A percentile compares a stretch with the other conserved stretches of the same genome.
These are phyloP conservation scores for Stenolophus ochropezus DNA, from an alignment of 2,888 invertebrate genomes.

Conservation along the genomic window DNA sequence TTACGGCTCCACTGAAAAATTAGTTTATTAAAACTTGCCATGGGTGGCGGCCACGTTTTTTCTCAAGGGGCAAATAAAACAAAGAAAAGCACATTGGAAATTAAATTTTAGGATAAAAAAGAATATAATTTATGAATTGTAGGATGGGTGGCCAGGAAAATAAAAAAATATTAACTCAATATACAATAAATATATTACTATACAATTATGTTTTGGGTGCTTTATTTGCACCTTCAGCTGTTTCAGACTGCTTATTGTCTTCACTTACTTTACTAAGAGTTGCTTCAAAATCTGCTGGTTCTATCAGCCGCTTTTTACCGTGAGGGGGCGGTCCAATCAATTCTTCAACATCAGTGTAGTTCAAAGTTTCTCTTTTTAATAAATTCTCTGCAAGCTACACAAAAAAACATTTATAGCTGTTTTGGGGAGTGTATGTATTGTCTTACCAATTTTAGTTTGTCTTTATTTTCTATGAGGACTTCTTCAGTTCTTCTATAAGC, in stretches of 20 bases:
- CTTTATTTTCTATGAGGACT: conserved; percentile 84
- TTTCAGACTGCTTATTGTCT: no score
- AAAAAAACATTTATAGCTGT: conserved; percentile 64
- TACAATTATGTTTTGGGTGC: conserved; percentile 19
- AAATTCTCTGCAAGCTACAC: conserved; percentile 90
- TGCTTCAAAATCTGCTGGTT: conserved; percentile 86
- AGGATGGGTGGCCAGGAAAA: neutral
- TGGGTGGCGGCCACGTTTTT: conserved; percentile 14
- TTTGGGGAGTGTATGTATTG: no score
- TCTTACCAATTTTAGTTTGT: conserved; percentile 86
- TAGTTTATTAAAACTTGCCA: conserved; percentile 4
- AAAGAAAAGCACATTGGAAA: neutral
- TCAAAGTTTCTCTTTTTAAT: conserved; percentile 92
- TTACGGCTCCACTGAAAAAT: conserved; percentile 24
- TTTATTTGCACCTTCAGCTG: neutral
- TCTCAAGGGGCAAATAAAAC: neutral
- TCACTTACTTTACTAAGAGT: conserved; percentile 39
- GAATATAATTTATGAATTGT: neutral
- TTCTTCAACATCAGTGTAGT: conserved; percentile 90
- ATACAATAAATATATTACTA: conserved; percentile 15
- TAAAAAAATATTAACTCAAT: neutral
- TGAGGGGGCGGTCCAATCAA: conserved; percentile 93
- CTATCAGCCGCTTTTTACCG: conserved; percentile 83
- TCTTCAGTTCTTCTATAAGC: conserved; percentile 90
- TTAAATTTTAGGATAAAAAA: no score